phyloP scores from a whole-genome alignment of 2,797 vertebrate species.

The Pangasius larnaudii region DNA sequence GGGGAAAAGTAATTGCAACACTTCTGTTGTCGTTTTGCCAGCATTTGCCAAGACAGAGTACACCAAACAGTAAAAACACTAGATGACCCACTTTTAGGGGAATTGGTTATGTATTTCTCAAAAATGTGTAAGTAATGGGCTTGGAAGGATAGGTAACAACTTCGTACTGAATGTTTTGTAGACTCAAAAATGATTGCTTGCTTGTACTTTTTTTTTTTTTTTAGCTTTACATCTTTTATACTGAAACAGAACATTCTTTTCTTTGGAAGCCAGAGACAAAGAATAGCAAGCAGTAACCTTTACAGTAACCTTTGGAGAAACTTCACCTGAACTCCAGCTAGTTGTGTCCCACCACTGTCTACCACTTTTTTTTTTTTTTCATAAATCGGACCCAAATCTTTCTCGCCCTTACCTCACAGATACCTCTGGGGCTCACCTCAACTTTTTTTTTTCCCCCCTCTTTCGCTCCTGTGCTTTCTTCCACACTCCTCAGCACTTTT shows the following conservation, averaged over 20 bases:
- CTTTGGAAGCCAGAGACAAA: neutral
- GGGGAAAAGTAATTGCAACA: conserved; percentile 2
- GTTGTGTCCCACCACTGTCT: conserved; percentile 72
- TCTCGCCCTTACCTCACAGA: conserved; percentile 59
- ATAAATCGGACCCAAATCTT: neutral
- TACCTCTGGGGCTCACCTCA: conserved; percentile 71
- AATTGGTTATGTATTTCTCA: conserved; percentile 33
- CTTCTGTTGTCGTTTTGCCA: conserved; percentile 7
- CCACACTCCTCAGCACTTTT: conserved; percentile 76
- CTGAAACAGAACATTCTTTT: neutral
- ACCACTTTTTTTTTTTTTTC: conserved; percentile 58
- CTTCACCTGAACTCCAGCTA: conserved; percentile 44
- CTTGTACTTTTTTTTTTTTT: neutral
- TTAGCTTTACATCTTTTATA: neutral
- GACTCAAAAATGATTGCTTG: neutral
- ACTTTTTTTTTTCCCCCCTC: conserved; percentile 44
- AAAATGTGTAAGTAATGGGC: neutral
- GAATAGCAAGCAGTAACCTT: neutral
- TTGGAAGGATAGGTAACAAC: neutral
- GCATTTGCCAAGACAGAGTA: neutral
- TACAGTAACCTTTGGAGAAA: conserved; percentile 57
- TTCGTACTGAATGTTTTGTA: too few species aligned
- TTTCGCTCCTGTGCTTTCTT: conserved; percentile 24
- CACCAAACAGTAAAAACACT: conserved; percentile 29
- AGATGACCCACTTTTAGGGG: conserved; percentile 32